Conservation (phyloP, 2,797 vertebrate species). For the Tenualosa thibaudeaui region DNA sequence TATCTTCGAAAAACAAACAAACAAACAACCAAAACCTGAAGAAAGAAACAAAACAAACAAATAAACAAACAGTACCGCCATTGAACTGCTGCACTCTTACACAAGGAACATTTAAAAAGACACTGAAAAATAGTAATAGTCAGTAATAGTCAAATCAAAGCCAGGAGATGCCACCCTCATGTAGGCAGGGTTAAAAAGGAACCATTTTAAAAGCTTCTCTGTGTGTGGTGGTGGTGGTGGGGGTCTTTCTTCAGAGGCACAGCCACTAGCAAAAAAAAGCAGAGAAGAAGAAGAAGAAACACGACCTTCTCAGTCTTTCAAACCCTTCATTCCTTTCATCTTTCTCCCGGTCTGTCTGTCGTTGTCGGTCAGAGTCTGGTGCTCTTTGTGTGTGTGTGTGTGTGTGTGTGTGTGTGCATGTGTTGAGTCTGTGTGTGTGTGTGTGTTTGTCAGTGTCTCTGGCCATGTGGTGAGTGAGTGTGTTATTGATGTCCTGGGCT, state of each 20-base stretch:
- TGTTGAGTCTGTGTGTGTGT: not conserved
- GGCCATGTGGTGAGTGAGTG: not conserved
- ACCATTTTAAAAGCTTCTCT: conserved; percentile 1
- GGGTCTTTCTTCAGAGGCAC: conserved; percentile 64
- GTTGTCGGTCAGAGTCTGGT: conserved; percentile 27
- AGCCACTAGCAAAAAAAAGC: conserved; percentile 68
- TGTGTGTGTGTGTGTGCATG: not conserved
- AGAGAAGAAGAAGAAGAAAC: not conserved
- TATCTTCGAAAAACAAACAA: conserved; percentile 67
- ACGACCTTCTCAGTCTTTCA: conserved; percentile 76
- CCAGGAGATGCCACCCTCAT: conserved; percentile 73
- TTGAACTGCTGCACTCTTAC: conserved; percentile 81
- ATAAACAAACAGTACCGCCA: conserved; percentile 80
- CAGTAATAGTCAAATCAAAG: conserved; percentile 41
- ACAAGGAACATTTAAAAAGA: conserved; percentile 45
- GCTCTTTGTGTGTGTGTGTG: not conserved
- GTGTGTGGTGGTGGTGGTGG: conserved; percentile 58
- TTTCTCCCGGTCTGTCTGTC: not conserved
- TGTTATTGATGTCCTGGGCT: conserved; percentile 18
- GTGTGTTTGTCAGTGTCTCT: conserved; percentile 37
- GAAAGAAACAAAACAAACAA: not conserved
- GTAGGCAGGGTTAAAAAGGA: conserved; percentile 72
- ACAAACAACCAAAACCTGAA: conserved; percentile 33
- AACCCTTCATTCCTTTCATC: conserved; percentile 42
- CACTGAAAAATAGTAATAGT: conserved; percentile 38